Percentiles rank a stretch among this genome's conserved stretches.
phyloP scores from a whole-genome alignment of 2,797 vertebrate species.

The Pitangus sulphuratus region DNA sequence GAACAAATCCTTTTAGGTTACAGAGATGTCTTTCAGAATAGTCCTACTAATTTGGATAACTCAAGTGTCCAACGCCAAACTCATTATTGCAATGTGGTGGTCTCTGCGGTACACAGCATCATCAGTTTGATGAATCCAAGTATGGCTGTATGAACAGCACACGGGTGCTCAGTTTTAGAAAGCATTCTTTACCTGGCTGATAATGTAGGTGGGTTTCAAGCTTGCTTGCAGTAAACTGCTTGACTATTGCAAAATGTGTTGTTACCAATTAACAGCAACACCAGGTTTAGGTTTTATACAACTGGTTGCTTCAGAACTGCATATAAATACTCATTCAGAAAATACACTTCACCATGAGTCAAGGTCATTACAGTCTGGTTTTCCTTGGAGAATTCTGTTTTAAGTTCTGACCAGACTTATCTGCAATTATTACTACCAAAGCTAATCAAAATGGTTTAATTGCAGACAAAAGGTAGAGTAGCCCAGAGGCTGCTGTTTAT shows the following conservation, averaged over 20 bases:
- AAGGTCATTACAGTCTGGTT: not conserved
- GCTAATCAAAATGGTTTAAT: not conserved
- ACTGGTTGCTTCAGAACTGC: not conserved
- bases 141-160: fast-evolving
- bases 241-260: not conserved
- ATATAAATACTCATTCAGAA: not conserved
- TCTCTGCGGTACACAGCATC: not conserved
- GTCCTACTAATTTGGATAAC: not conserved
- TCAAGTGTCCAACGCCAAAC: not conserved
- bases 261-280: not conserved
- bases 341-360: not conserved
- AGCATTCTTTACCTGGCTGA: not conserved
- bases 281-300: not conserved
- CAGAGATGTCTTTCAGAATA: not conserved
- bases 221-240: not conserved
- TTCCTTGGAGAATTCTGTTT: not conserved
- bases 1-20: not conserved
- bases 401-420: not conserved
- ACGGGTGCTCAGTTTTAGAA: not conserved
- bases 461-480: not conserved
- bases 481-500: not conserved
- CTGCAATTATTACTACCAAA: not conserved
- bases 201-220: not conserved
- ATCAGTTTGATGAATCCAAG: not conserved
- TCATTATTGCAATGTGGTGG: not conserved